Evolutionary conservation across 92 coral and sea anemone genomes (phyloP).

Genomic region (Hydrozoanthus gracilis): DNA sequence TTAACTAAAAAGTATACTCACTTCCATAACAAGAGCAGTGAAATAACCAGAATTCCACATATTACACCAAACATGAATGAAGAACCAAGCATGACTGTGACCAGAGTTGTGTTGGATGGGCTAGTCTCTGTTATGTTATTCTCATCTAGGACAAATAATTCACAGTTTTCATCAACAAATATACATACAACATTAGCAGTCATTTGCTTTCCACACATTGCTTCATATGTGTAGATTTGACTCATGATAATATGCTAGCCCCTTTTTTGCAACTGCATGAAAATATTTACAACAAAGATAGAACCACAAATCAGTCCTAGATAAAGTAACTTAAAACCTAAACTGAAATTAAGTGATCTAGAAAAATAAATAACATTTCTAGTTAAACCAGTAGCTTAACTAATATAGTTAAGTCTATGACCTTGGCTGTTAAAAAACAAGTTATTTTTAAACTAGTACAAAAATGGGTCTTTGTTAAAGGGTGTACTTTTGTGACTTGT

Average conservation of each 20-base stretch:
- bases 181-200: not conserved
- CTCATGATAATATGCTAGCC: not conserved
- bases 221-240: not conserved
- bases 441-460: not conserved
- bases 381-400: not conserved
- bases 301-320: too few species aligned
- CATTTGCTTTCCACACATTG: not conserved
- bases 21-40: slow-evolving; percentile 51
- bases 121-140: slow-evolving; percentile 57
- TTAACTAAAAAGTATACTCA: not conserved
- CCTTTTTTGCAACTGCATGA: not conserved
- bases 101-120: slow-evolving; percentile 69
- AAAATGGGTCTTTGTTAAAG: slow-evolving; percentile 32
- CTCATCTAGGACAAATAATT: slow-evolving; percentile 56
- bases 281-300: too few species aligned
- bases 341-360: not conserved
- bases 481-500: not conserved
- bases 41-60: slow-evolving; percentile 77
- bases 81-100: slow-evolving; percentile 69
- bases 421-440: slow-evolving; percentile 1
- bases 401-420: not conserved
- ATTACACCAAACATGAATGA: slow-evolving; percentile 80
- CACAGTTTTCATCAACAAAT: not conserved
- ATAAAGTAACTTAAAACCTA: not conserved
- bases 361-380: not conserved